phyloP scores from a whole-genome alignment of 2,113 vertebrate species.

The Sminthopsis crassicaudata region DNA sequence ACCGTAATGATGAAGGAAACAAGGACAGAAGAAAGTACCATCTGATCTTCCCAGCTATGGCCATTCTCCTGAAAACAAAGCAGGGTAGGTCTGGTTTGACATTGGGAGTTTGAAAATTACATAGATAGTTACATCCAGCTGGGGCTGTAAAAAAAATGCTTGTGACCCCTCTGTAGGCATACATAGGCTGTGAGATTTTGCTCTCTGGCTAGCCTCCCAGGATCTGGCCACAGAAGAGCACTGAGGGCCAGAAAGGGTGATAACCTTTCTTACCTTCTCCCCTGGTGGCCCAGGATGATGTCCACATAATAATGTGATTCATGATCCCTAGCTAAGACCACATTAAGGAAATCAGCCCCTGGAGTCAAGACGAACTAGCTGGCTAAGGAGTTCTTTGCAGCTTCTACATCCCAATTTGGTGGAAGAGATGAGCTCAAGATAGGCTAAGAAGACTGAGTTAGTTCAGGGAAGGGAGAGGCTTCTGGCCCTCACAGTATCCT shows the following conservation, averaged over 20 bases:
- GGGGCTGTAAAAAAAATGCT: not conserved
- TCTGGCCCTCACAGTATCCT: not conserved
- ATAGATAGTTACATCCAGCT: not conserved
- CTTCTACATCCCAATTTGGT: not conserved
- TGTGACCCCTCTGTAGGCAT: not conserved
- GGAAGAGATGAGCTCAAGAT: not conserved
- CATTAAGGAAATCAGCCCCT: not conserved
- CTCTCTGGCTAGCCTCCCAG: not conserved
- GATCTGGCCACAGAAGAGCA: not conserved
- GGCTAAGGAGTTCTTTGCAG: not conserved
- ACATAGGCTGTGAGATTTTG: not conserved
- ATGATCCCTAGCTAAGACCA: not conserved
- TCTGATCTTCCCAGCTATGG: not conserved
- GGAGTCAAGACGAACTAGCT: not conserved
- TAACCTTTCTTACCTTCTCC: not conserved
- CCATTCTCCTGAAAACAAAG: not conserved
- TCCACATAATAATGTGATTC: not conserved
- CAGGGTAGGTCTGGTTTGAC: not conserved
- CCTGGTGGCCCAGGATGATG: not conserved
- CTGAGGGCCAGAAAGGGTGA: not conserved
- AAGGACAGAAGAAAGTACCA: not conserved
- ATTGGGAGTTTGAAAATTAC: not conserved
- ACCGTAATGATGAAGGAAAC: not conserved
- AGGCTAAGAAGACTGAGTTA: not conserved
- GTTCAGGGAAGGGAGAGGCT: not conserved